A percentile compares a stretch with the other conserved stretches of the same genome.
phyloP scores from a whole-genome alignment of 1,140 invertebrate species.

The Drosophila sucinea region DNA sequence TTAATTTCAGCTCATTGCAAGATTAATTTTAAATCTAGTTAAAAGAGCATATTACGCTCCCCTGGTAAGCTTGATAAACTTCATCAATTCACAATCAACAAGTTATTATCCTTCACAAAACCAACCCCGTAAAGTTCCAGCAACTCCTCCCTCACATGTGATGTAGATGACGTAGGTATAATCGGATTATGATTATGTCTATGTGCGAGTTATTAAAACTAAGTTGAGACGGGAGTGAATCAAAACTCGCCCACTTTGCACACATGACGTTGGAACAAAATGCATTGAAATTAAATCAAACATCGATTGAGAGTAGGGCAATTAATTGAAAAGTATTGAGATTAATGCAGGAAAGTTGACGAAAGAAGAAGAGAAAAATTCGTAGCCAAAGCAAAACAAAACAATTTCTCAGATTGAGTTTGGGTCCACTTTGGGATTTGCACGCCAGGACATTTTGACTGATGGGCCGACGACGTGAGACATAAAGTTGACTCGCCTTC shows the following conservation, averaged over 20 bases:
- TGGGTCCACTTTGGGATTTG: slow-evolving; percentile 63
- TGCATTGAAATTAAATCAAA: slow-evolving; percentile 51
- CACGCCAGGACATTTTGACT: slow-evolving; percentile 71
- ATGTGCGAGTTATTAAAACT: slow-evolving; percentile 44
- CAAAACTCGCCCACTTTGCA: background rate
- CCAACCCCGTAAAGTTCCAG: slow-evolving; percentile 1
- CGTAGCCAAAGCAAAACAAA: slow-evolving; percentile 52
- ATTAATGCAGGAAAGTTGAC: slow-evolving; percentile 20
- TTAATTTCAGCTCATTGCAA: background rate
- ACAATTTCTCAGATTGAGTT: slow-evolving; percentile 60
- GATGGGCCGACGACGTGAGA: slow-evolving; percentile 75
- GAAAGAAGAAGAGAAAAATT: slow-evolving; percentile 55
- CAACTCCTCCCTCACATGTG: slow-evolving; percentile 12
- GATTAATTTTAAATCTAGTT: slow-evolving; percentile 1
- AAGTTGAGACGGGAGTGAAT: slow-evolving; percentile 2
- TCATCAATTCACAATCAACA: slow-evolving; percentile 64
- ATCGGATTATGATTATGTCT: slow-evolving; percentile 75
- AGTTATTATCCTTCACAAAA: slow-evolving; percentile 33
- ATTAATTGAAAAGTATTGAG: slow-evolving; percentile 59
- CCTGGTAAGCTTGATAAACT: background rate
- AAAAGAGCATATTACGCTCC: background rate
- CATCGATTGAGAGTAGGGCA: slow-evolving; percentile 30
- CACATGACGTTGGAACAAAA: slow-evolving; percentile 20
- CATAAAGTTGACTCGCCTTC: slow-evolving; percentile 41
- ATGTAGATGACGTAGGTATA: slow-evolving; percentile 34